Conservation (phyloP, 1,140 invertebrate genomes). For the Geopemphigus sp. region DNA sequence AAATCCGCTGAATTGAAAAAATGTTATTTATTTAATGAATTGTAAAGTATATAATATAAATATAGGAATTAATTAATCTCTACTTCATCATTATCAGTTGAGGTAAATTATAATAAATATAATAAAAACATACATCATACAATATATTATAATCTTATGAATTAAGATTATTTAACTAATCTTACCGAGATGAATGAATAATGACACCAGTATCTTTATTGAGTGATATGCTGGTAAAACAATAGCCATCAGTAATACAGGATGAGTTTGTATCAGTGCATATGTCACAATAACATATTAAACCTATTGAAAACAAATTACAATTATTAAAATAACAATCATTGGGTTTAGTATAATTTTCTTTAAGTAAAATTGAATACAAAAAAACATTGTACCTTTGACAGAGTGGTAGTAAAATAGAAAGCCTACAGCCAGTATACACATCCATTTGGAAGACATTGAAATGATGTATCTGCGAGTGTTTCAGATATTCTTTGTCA, state of each 20-base stretch:
- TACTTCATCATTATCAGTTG: too few species aligned
- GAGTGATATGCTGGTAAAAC: slow-evolving; percentile 72
- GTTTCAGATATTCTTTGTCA: not conserved
- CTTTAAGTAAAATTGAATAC: not conserved
- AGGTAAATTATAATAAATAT: too few species aligned
- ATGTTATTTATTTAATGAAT: too few species aligned
- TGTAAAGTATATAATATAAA: too few species aligned
- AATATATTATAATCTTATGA: too few species aligned
- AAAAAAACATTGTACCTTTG: slow-evolving; percentile 11
- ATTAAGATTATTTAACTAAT: slow-evolving; percentile 3
- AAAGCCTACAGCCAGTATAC: slow-evolving; percentile 18
- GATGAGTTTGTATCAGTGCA: slow-evolving; percentile 75
- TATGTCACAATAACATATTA: slow-evolving; percentile 75
- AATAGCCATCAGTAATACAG: slow-evolving; percentile 84
- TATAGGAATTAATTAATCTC: too few species aligned
- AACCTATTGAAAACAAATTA: slow-evolving; percentile 58
- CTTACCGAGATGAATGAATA: slow-evolving; percentile 73
- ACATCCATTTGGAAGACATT: slow-evolving; percentile 45
- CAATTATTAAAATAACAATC: not conserved
- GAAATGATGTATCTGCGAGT: not conserved
- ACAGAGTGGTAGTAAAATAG: not conserved
- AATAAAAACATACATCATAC: too few species aligned
- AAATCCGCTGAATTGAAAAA: too few species aligned
- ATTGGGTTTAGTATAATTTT: not conserved
- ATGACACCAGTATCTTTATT: slow-evolving; percentile 61